These are phyloP conservation scores for Gadus chalcogrammus DNA, from an alignment of 2,113 vertebrate species.

Conservation along the genomic window DNA sequence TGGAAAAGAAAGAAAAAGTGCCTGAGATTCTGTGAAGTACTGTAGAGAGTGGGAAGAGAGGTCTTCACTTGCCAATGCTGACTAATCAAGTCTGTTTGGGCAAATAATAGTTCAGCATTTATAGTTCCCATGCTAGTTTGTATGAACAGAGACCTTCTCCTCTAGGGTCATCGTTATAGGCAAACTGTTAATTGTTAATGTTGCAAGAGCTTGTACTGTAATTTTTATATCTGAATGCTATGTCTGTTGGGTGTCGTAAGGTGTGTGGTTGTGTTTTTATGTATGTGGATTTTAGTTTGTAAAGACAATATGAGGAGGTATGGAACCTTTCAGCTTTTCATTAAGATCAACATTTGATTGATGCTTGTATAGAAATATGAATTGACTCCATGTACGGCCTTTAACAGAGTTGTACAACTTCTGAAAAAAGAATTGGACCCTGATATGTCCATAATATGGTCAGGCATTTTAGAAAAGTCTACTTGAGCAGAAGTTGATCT, in stretches of 20 bases:
- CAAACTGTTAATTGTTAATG: conserved; percentile 60
- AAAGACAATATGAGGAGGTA: no score
- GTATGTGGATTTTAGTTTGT: background rate
- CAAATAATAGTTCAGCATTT: conserved; percentile 16
- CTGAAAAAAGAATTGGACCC: no score
- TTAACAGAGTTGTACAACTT: no score
- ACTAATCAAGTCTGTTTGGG: conserved; percentile 45
- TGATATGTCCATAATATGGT: no score
- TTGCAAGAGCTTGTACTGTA: conserved; percentile 66
- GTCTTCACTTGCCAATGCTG: conserved; percentile 44
- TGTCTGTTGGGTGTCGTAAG: conserved; percentile 60
- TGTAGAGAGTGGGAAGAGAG: conserved; percentile 30
- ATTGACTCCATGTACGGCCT: no score
- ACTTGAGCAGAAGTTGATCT: no score
- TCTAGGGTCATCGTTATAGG: conserved; percentile 58
- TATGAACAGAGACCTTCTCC: conserved; percentile 55
- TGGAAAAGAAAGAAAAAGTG: conserved; percentile 80
- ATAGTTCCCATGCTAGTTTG: conserved; percentile 45
- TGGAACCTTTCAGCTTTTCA: no score
- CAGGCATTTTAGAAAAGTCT: no score
- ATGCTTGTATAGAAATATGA: no score
- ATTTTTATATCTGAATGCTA: conserved; percentile 63
- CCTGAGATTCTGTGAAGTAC: conserved; percentile 79
- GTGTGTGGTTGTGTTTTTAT: conserved; percentile 3
- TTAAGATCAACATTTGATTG: no score